phyloP scores from a whole-genome alignment of 2,888 invertebrate genomes.

The Papilio demoleus region DNA sequence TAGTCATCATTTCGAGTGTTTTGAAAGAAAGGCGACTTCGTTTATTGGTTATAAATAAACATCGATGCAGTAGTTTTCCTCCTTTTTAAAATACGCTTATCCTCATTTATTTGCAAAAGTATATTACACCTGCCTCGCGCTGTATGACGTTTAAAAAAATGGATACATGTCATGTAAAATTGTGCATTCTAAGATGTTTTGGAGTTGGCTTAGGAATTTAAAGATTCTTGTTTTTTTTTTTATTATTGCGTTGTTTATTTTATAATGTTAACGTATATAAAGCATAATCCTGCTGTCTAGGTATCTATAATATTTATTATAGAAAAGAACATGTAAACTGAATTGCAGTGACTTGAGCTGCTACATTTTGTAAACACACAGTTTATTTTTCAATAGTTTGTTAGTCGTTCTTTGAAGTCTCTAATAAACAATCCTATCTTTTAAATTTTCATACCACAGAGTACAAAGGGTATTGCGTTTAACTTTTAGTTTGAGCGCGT shows the following conservation, averaged over 20 bases:
- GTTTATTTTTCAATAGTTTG: not conserved
- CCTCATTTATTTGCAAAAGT: not conserved
- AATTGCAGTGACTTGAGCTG: not conserved
- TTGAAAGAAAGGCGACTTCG: slow-evolving; percentile 74
- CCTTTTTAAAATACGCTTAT: slow-evolving; percentile 26
- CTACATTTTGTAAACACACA: not conserved
- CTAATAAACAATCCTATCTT: not conserved
- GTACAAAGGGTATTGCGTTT: slow-evolving; percentile 3
- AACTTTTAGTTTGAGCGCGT: slow-evolving; percentile 12
- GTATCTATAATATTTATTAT: too few relatives aligned
- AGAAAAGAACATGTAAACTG: too few relatives aligned
- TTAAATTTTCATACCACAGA: not conserved
- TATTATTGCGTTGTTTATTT: not conserved
- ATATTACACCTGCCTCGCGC: not conserved
- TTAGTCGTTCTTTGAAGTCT: not conserved
- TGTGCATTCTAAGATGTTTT: not conserved
- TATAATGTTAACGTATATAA: not conserved
- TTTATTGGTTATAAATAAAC: slow-evolving; percentile 70
- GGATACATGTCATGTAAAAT: not conserved
- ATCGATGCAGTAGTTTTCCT: slow-evolving; percentile 31
- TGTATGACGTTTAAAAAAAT: slow-evolving; percentile 10
- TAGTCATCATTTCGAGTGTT: slow-evolving; percentile 69
- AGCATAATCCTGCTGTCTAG: not conserved
- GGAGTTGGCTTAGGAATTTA: not conserved
- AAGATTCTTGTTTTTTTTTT: not conserved